phyloP scores from a whole-genome alignment of 2,888 invertebrate genomes.

The Lasius platythorax region DNA sequence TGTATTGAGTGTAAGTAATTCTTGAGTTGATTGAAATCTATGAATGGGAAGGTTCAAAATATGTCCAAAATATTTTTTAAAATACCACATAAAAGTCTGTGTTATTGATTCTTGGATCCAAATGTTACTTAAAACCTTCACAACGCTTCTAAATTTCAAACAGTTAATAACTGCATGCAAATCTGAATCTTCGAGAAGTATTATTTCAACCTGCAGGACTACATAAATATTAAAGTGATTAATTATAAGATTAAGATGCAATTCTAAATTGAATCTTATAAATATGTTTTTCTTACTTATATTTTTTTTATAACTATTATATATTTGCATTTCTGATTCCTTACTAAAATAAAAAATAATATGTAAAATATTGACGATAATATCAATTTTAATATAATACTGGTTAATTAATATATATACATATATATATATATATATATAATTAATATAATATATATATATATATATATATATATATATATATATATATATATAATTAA shows the following conservation, averaged over 20 bases:
- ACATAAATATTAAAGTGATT: background rate
- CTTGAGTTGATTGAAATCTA: background rate
- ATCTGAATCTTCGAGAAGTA: constrained; percentile 32
- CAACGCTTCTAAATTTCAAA: background rate
- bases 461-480: too few species aligned
- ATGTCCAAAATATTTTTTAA: background rate
- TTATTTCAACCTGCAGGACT: background rate
- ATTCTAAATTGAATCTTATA: background rate
- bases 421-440: too few species aligned
- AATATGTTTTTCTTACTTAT: background rate
- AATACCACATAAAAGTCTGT: background rate
- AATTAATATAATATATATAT: too few species aligned
- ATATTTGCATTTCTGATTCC: background rate
- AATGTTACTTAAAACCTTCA: background rate
- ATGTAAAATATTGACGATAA: background rate
- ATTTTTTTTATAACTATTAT: background rate
- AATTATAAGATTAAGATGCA: background rate
- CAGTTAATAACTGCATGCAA: constrained; percentile 8
- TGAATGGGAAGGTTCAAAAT: background rate
- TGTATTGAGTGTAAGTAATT: background rate
- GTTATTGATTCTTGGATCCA: background rate
- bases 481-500: too few species aligned
- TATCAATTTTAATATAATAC: background rate
- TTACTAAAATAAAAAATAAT: background rate
- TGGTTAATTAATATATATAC: background rate